These are phyloP conservation scores for Microplitis deprimator DNA, from an alignment of 2,888 invertebrate species.

Conservation along the genomic window DNA sequence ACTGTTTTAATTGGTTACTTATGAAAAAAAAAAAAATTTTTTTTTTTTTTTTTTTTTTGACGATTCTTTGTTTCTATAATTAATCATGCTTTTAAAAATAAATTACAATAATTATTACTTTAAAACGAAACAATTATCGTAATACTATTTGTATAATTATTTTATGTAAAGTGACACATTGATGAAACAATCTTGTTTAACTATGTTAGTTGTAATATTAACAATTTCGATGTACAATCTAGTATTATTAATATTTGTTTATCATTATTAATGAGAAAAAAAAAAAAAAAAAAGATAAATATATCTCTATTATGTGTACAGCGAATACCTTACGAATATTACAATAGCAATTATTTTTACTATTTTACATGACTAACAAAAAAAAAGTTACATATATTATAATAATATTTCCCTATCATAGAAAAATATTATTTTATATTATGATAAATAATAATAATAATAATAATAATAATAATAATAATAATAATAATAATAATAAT, in stretches of 20 bases:
- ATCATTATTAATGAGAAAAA: conserved; percentile 17
- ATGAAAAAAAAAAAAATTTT: conserved; percentile 14
- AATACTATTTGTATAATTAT: conserved; percentile 5
- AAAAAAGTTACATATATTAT: conserved; percentile 22
- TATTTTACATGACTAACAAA: conserved; percentile 3
- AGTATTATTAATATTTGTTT: conserved; percentile 36
- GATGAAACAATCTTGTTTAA: background rate
- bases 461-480: conserved; percentile 23
- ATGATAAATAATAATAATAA: conserved; percentile 24
- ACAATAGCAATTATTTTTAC: conserved; percentile 11
- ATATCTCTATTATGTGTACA: conserved; percentile 23
- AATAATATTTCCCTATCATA: conserved; percentile 40
- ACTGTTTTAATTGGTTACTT: conserved; percentile 42
- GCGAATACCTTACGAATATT: conserved; percentile 29
- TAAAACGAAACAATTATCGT: background rate
- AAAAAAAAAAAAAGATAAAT: background rate
- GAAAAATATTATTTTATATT: conserved; percentile 36
- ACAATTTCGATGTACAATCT: conserved; percentile 27
- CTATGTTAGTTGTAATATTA: conserved; percentile 12
- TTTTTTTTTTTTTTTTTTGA: conserved; percentile 33
- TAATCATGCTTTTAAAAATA: conserved; percentile 1
- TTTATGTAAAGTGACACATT: background rate
- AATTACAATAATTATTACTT: conserved; percentile 9
- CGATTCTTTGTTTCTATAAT: conserved; percentile 16
- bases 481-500: conserved; percentile 20